Evolutionary conservation across 2,888 invertebrate genomes (phyloP), one percentile per base, ranked within the genome.

Genomic region (Entomobrya multifasciata): DNA sequence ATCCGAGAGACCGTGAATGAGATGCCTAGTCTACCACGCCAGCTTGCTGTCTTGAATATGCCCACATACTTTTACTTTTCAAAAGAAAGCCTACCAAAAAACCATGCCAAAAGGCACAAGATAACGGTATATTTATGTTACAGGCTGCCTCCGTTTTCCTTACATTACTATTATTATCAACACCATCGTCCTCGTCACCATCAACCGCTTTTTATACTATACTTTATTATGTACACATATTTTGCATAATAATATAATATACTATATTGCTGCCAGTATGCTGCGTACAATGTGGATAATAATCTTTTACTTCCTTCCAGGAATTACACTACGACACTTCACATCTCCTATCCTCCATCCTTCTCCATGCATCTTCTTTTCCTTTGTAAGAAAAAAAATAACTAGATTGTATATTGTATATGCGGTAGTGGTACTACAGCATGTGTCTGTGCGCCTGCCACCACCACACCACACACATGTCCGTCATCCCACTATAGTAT

Each of bases 261-360:
- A 70, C 22, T 67, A 41, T 49, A 15, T n/a, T 49, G 8, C n/a
- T 15, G 8, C 13, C 4, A 49, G 41, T n/a, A n/a, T 70, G 55
- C 36, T 55, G 67, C 57, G 17, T 20, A 72, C 60, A 82, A 62
- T 81, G 44, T 36, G 55, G 76, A 83, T 83, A 65, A 65, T 83
- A 74, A 83, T 74, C 76, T 62, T 55, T 60, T 47, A 30, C 72
- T 83, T 83, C 82, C 82, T 83, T 62, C 52, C 82, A 74, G 82
- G 82, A 83, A 83, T 74, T 83, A 60, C 72, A 82, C 74, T 72
- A 82, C 60, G 74, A 82, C 82, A 82, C 82, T 82, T 82, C 82
- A 70, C 67, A 20, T 82, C 49, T 74, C 47, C 67, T 70, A n/a
- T 36, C 49, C 44, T 20, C 13, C 44, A 13, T 25, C 25, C 52